These are phyloP conservation scores for Martes martes DNA, from an alignment of 2,113 vertebrate species.

Conservation along the genomic window DNA sequence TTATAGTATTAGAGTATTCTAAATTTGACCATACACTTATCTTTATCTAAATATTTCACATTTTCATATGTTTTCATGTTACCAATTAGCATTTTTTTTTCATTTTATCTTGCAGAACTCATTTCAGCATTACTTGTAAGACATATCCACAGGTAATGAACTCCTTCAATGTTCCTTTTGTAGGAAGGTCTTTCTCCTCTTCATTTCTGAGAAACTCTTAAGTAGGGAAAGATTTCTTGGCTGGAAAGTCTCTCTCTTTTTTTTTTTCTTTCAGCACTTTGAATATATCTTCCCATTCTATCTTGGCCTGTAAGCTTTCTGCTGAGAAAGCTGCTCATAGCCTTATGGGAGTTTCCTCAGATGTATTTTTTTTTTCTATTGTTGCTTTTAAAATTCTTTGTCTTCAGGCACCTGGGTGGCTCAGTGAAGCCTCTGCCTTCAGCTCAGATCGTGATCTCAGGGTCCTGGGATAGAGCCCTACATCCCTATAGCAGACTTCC, in stretches of 20 bases:
- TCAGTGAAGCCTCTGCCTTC: too few species aligned
- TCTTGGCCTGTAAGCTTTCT: not conserved
- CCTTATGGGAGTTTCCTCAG: not conserved
- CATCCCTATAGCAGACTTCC: too few species aligned
- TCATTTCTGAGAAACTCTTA: not conserved
- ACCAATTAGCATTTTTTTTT: not conserved
- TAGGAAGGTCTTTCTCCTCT: not conserved
- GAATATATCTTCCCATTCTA: not conserved
- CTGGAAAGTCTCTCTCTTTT: not conserved
- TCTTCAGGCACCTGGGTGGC: too few species aligned
- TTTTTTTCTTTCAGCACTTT: not conserved
- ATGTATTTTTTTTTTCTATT: not conserved
- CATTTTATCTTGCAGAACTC: not conserved
- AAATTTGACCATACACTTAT: not conserved
- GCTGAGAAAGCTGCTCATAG: not conserved
- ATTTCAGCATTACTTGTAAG: not conserved
- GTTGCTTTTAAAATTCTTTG: not conserved
- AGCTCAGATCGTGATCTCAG: too few species aligned
- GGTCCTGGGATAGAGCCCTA: too few species aligned
- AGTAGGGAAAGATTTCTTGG: not conserved
- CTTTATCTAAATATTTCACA: not conserved
- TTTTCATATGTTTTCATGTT: not conserved
- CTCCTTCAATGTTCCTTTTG: not conserved
- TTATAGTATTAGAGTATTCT: not conserved
- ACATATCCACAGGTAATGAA: not conserved